A percentile compares a stretch with the other conserved stretches of the same genome.
These are phyloP conservation scores for Acestrorhynchus altus DNA, from an alignment of 2,797 vertebrate genomes.

Conservation along the genomic window DNA sequence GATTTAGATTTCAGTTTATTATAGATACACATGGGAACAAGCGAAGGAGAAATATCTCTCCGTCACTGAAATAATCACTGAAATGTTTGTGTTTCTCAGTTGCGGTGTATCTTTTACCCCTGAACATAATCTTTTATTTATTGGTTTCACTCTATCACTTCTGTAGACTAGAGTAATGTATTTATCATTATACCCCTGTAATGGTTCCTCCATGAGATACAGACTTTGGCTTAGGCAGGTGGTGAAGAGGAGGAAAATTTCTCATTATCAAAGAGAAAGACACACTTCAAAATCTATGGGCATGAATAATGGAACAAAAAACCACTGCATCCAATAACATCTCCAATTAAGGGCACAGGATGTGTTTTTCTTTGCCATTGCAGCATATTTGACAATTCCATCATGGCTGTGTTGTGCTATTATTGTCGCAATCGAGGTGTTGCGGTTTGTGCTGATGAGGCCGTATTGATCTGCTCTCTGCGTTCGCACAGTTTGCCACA, in stretches of 20 bases:
- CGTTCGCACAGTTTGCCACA: constrained; percentile 2
- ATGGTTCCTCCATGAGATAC: constrained; percentile 5
- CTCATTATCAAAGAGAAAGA: constrained; percentile 33
- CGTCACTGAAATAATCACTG: constrained; percentile 9
- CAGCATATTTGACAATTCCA: constrained; percentile 23
- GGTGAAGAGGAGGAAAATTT: constrained; percentile 19
- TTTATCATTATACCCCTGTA: constrained; percentile 25
- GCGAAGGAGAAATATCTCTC: not conserved
- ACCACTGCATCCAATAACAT: constrained; percentile 24
- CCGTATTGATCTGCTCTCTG: constrained; percentile 33
- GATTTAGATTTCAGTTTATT: constrained; percentile 9
- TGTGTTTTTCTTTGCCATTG: not conserved
- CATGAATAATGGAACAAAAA: constrained; percentile 43
- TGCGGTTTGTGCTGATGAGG: constrained; percentile 23
- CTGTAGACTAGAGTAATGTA: constrained; percentile 13
- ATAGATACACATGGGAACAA: not conserved
- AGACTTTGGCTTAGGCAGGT: not conserved
- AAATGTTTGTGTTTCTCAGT: not conserved
- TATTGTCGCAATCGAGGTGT: constrained; percentile 8
- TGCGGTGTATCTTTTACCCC: not conserved
- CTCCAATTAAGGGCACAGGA: constrained; percentile 5
- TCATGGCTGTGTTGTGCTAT: constrained; percentile 1
- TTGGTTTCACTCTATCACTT: constrained; percentile 6
- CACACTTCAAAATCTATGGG: constrained; percentile 28
- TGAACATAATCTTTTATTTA: constrained; percentile 15